Evolutionary conservation across 2,888 invertebrate genomes (phyloP).

Genomic region (Tetheella fluctuosa): DNA sequence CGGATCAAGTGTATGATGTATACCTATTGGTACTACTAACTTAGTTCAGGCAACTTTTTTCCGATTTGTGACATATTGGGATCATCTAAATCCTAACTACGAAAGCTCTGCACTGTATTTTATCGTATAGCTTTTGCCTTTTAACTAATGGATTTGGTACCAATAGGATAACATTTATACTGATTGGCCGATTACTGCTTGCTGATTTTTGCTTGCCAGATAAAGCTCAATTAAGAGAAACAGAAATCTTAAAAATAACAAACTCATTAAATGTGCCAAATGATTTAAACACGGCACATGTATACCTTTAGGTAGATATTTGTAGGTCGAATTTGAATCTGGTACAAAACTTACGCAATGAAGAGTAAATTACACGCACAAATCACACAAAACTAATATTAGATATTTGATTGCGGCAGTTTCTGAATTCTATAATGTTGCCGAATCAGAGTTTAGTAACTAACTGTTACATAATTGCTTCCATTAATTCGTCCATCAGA

Average conservation of each 20-base stretch:
- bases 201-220: no score
- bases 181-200: background rate
- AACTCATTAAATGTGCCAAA: background rate
- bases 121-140: no score
- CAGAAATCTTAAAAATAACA: background rate
- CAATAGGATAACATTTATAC: no score
- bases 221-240: background rate
- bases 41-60: no score
- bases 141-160: no score
- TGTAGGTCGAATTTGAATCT: background rate
- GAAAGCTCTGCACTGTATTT: no score
- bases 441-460: background rate
- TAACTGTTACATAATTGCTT: conserved; percentile 3
- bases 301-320: background rate
- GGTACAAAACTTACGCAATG: conserved; percentile 6
- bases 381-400: conserved; percentile 6
- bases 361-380: conserved; percentile 4
- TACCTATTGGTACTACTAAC: no score
- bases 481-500: conserved; percentile 5
- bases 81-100: no score
- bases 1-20: no score
- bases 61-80: no score
- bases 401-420: background rate
- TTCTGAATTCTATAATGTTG: background rate
- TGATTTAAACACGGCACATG: background rate